Evolutionary conservation across 2,113 vertebrate genomes (phyloP).

Genomic region (Pao palembangensis): DNA sequence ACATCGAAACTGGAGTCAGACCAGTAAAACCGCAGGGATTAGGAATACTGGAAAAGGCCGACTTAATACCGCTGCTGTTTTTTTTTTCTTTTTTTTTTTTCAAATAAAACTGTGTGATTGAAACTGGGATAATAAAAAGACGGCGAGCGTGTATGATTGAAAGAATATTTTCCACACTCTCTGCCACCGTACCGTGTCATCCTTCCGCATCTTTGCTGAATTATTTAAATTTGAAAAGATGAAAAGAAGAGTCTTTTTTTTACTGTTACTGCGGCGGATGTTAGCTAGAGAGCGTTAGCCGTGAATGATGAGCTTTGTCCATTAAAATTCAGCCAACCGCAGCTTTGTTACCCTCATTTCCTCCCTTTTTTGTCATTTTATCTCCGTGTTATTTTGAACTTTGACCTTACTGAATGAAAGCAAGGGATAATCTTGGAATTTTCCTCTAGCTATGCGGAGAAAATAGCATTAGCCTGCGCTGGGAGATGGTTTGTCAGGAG

Average conservation of each 20-base stretch:
- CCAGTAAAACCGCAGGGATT: neutral
- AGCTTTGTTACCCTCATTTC: neutral
- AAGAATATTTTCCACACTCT: neutral
- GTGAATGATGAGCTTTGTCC: neutral
- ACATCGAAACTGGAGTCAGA: neutral
- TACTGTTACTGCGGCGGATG: too few relatives aligned
- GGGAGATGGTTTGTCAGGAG: slow-evolving; percentile 25
- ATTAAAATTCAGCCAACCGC: neutral
- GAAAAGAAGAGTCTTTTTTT: neutral
- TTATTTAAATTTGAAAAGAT: neutral
- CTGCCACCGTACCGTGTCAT: too few relatives aligned
- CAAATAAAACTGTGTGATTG: too few relatives aligned
- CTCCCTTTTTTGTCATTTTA: neutral
- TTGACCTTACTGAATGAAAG: slow-evolving; percentile 10
- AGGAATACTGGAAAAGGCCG: neutral
- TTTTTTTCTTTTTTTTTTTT: too few relatives aligned
- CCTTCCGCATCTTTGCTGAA: neutral
- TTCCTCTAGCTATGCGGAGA: slow-evolving; percentile 17
- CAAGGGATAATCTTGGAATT: slow-evolving; percentile 19
- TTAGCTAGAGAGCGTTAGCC: neutral
- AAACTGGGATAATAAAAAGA: neutral
- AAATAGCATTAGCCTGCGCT: slow-evolving; percentile 31
- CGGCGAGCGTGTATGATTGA: neutral
- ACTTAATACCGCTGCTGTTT: neutral
- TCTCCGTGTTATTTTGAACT: slow-evolving; percentile 1